Percentiles rank a stretch among this genome's conserved stretches.
Evolutionary conservation across 2,888 invertebrate species (phyloP).

Genomic region (Tetragonula carbonaria): DNA sequence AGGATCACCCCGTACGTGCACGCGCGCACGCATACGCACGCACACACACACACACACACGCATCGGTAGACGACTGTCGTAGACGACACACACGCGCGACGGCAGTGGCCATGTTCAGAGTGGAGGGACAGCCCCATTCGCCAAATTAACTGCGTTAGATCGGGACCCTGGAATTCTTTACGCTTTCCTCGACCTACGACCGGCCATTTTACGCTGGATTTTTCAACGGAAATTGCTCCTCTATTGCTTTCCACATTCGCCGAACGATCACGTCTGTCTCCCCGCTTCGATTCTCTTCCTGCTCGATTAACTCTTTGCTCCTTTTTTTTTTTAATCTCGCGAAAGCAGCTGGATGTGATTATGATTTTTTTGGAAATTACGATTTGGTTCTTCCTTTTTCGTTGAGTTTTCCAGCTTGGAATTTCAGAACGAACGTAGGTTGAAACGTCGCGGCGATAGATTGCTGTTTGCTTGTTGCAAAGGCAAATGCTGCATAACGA

Average conservation of each 20-base stretch:
- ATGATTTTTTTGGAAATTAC: too few relatives aligned
- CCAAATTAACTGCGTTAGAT: slow-evolving; percentile 82
- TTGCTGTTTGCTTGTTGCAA: neutral
- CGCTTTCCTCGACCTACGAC: slow-evolving; percentile 76
- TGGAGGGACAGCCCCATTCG: slow-evolving; percentile 80
- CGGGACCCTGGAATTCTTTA: slow-evolving; percentile 79
- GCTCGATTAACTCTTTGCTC: slow-evolving; percentile 35
- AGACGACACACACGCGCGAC: slow-evolving; percentile 29
- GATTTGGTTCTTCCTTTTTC: too few relatives aligned
- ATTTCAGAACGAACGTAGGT: too few relatives aligned
- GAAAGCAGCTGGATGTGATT: too few relatives aligned
- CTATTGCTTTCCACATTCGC: slow-evolving; percentile 14
- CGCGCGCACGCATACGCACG: neutral
- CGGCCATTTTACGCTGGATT: slow-evolving; percentile 81
- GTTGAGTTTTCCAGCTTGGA: too few relatives aligned
- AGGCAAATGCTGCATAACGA: too few relatives aligned
- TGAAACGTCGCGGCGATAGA: too few relatives aligned
- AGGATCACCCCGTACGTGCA: slow-evolving; percentile 77
- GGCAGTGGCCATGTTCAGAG: slow-evolving; percentile 79
- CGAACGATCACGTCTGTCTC: slow-evolving; percentile 6
- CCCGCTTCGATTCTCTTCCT: slow-evolving; percentile 23
- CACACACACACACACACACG: slow-evolving; percentile 9
- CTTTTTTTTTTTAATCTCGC: slow-evolving; percentile 9
- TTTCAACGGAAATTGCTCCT: slow-evolving; percentile 66
- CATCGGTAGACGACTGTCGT: slow-evolving; percentile 41